Evolutionary conservation across 2,888 invertebrate species (phyloP).

Genomic region (Altica lythri): DNA sequence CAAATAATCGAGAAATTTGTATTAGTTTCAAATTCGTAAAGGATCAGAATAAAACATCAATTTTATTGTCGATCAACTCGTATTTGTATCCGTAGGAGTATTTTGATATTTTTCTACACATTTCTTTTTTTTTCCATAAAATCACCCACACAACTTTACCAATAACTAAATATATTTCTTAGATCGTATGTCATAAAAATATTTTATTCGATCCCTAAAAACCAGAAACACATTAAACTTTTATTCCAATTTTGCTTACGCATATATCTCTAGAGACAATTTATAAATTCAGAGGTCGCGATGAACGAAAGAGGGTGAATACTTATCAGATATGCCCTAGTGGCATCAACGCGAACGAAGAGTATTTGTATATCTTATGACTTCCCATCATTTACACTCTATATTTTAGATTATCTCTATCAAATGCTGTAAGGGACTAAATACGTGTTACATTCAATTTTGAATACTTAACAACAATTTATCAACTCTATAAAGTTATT

Average conservation of each 20-base stretch:
- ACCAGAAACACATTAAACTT: constrained; percentile 29
- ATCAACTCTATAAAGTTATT: no score
- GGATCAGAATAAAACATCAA: no score
- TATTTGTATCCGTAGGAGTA: no score
- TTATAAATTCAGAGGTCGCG: constrained; percentile 37
- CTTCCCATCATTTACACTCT: constrained; percentile 14
- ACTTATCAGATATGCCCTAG: constrained; percentile 41
- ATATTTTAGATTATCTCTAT: constrained; percentile 14
- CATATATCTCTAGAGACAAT: constrained; percentile 18
- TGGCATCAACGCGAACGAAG: constrained; percentile 4
- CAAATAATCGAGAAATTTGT: no score
- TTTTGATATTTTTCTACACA: no score
- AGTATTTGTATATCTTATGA: constrained; percentile 12
- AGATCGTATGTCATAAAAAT: constrained; percentile 20
- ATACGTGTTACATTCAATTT: no score
- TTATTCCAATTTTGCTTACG: constrained; percentile 25
- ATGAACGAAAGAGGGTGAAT: constrained; percentile 41
- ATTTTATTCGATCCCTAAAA: constrained; percentile 12
- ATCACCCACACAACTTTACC: no score
- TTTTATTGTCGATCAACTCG: no score
- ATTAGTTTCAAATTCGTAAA: no score
- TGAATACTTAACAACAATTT: no score
- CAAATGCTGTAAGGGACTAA: no score
- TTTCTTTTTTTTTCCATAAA: no score
- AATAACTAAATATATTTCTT: constrained; percentile 10